Percentiles rank a stretch among this genome's conserved stretches.
Conservation (phyloP, 2,113 vertebrate species). For the Ochotona curzoniae region DNA sequence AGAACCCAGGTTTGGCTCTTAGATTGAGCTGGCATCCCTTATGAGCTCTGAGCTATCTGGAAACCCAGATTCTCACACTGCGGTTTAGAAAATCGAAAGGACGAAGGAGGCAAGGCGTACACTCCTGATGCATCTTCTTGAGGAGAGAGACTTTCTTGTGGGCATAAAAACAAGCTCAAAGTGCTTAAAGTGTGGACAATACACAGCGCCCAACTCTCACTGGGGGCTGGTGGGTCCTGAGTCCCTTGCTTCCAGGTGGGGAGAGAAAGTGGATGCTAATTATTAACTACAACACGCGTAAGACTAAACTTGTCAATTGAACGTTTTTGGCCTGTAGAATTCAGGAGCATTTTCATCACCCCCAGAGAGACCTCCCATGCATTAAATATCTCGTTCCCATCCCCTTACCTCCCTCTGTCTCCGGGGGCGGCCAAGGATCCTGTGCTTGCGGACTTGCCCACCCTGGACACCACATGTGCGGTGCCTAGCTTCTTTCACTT, state of each 20-base stretch:
- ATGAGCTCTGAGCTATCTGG: not conserved
- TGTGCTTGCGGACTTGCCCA: not conserved
- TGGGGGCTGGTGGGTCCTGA: too few species aligned
- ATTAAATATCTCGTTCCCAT: not conserved
- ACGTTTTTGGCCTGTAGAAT: not conserved
- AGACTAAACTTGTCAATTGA: not conserved
- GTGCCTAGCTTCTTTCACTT: slow-evolving; percentile 12
- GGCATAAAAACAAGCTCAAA: not conserved
- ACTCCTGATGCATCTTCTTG: not conserved
- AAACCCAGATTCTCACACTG: not conserved
- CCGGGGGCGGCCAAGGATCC: too few species aligned
- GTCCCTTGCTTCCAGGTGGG: not conserved
- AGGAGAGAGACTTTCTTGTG: not conserved
- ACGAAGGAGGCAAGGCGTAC: not conserved
- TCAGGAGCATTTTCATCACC: not conserved
- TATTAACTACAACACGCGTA: not conserved
- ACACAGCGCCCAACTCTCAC: not conserved
- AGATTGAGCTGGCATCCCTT: not conserved
- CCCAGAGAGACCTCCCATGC: not conserved
- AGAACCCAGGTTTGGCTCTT: not conserved
- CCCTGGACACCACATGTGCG: not conserved
- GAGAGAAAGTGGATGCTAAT: not conserved
- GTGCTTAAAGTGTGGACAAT: not conserved
- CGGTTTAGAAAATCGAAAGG: not conserved
- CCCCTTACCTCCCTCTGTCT: not conserved